Evolutionary conservation across 2,888 invertebrate genomes (phyloP), one percentile per base, ranked within the genome.

Genomic region (Sminthurides aquaticus): DNA sequence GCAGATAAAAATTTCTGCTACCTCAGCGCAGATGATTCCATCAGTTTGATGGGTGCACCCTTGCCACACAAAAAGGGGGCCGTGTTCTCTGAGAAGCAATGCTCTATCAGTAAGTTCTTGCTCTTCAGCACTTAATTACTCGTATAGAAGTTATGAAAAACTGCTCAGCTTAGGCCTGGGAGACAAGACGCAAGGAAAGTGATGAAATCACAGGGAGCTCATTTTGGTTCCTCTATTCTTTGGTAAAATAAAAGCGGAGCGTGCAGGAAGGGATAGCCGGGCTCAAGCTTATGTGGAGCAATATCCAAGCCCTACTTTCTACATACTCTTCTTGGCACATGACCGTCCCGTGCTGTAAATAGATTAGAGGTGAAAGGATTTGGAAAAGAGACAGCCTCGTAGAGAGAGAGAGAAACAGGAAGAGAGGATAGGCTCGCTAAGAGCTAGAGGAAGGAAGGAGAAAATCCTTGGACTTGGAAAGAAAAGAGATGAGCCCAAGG

Each of bases 21-120:
- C 70, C 72, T 81, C 59, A 79, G 79, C 68, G 80, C 79, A 0
- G 80, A 80, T 69, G 80, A 80, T 69, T 76, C 78, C 0, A 75
- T 78, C 48, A 78, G 78, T 34, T 74, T 78, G 25, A 77, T 76
- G 68, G 77, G 76, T 65, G 77, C 76, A 20, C 75, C 76, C n/a
- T 67, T 78, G 1, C 70, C 75, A 59, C 72, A 76, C 68, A 75
- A 76, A 68, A 65, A 75, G 60, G 77, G 76, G 58, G 76, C 76
- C 2, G 72, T 77, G 2, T 78, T 78, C 68, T 78, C 78, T 1
- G 79, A 79, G 71, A 79, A 78, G 71, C 77, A 78, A 63, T 79
- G 79, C 69, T 77, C 78, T 49, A 76, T 78, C 64, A 79, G 79
- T 79, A 76, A 77, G 75, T 75, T 29, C n/a, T n/a, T 11, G 24